phyloP scores from a whole-genome alignment of 2,888 invertebrate species.

The Theodoxus fluviatilis region DNA sequence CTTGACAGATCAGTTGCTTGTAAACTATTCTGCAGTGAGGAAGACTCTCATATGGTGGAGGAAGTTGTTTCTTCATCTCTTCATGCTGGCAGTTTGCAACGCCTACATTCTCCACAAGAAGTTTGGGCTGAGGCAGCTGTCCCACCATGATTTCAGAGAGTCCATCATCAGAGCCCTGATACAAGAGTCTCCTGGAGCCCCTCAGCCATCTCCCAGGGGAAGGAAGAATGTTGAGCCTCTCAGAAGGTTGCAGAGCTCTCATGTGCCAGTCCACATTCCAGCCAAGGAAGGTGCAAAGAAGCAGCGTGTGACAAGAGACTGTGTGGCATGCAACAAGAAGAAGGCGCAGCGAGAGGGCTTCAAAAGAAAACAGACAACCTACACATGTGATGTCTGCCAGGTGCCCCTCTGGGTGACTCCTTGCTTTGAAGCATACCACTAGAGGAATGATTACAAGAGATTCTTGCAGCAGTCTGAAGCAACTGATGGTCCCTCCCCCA shows the following conservation, averaged over 20 bases:
- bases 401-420: neutral
- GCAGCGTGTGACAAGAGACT: neutral
- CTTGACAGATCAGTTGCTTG: neutral
- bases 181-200: neutral
- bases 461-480: neutral
- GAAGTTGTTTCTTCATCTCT: slow-evolving; percentile 17
- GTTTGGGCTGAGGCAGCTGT: neutral
- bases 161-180: neutral
- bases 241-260: neutral
- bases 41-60: slow-evolving; percentile 23
- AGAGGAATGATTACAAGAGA: neutral
- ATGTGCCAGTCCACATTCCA: neutral
- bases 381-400: slow-evolving; percentile 4
- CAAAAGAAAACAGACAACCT: slow-evolving; percentile 12
- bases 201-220: slow-evolving; percentile 10
- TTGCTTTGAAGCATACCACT: neutral
- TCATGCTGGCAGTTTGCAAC: slow-evolving; percentile 20
- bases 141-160: neutral
- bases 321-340: slow-evolving; percentile 6
- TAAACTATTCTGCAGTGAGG: slow-evolving; percentile 13
- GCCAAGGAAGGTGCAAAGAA: no score
- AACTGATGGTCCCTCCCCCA: no score
- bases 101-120: neutral
- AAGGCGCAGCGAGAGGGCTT: neutral
- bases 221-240: slow-evolving; percentile 4